phyloP scores from a whole-genome alignment of 92 coral and sea anemone genomes.

The Zoanthus sociatus region DNA sequence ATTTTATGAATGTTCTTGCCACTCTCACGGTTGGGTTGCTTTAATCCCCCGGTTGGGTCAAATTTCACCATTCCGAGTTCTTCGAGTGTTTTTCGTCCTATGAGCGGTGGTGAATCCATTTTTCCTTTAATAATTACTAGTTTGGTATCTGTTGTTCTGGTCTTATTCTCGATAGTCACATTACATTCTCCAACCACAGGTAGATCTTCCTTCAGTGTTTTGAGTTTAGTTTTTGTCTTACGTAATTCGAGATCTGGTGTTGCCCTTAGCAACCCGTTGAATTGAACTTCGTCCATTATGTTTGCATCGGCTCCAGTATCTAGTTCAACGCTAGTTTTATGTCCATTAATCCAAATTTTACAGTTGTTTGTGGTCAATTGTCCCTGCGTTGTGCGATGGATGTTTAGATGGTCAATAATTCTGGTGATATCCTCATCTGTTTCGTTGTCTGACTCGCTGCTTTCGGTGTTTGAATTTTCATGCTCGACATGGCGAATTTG shows the following conservation, averaged over 20 bases:
- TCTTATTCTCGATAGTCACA: conserved; percentile 41
- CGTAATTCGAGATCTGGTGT: conserved; percentile 30
- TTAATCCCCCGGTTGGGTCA: conserved; percentile 14
- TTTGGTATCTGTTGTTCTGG: conserved; percentile 22
- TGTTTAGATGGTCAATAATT: conserved; percentile 7
- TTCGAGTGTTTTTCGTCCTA: conserved; percentile 44
- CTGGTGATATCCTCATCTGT: not conserved
- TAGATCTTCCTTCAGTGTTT: conserved; percentile 25
- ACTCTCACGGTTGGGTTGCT: not conserved
- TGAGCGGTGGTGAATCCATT: conserved; percentile 53
- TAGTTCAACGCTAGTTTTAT: conserved; percentile 32
- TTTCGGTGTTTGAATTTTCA: conserved; percentile 28
- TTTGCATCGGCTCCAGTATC: conserved; percentile 51
- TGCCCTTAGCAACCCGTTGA: conserved; percentile 23
- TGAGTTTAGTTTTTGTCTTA: conserved; percentile 28
- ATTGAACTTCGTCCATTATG: not conserved
- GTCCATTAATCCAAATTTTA: conserved; percentile 28
- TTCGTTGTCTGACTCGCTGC: conserved; percentile 15
- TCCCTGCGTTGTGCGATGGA: conserved; percentile 31
- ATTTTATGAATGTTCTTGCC: not conserved
- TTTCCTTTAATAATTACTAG: conserved; percentile 44
- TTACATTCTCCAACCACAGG: conserved; percentile 28
- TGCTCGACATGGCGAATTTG: conserved; percentile 27
- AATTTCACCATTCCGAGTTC: conserved; percentile 48
- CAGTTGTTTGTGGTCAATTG: conserved; percentile 9